These are phyloP conservation scores for Hemicentrotus pulcherrimus DNA, from an alignment of 35 echinoderm and acorn worm genomes.

Conservation along the genomic window DNA sequence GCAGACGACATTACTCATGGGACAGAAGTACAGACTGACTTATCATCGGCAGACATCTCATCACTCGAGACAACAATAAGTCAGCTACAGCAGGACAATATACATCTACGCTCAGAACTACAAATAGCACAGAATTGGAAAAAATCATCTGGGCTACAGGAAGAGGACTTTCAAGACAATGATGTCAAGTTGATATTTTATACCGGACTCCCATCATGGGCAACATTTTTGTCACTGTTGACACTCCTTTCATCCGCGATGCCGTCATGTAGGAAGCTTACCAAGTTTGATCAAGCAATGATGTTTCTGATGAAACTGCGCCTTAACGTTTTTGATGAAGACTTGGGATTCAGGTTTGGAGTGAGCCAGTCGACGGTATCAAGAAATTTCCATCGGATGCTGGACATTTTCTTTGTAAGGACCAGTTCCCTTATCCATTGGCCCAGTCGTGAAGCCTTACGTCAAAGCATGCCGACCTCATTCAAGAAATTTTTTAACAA, in stretches of 20 bases:
- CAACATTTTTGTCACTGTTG: not conserved
- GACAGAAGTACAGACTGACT: not conserved
- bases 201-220: conserved; percentile 41
- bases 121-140: not conserved
- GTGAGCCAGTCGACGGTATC: not conserved
- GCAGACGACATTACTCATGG: not conserved
- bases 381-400: conserved; percentile 12
- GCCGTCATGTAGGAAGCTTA: too few species aligned
- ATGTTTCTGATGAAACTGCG: conserved; percentile 51
- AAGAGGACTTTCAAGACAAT: not conserved
- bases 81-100: not conserved
- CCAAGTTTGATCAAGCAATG: not conserved
- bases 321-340: conserved; percentile 34
- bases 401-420: conserved; percentile 17
- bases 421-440: conserved; percentile 27
- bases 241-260: not conserved
- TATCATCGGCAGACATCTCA: not conserved
- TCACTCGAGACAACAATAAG: not conserved
- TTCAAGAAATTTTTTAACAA: conserved; percentile 57
- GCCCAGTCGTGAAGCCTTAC: conserved; percentile 52
- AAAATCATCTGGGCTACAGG: not conserved
- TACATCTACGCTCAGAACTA: not conserved
- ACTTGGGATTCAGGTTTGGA: conserved; percentile 47
- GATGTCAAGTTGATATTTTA: conserved; percentile 39
- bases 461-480: conserved; percentile 60